These are phyloP conservation scores for Hoplostethus mediterraneus DNA, from an alignment of 2,797 vertebrate genomes.

Conservation along the genomic window DNA sequence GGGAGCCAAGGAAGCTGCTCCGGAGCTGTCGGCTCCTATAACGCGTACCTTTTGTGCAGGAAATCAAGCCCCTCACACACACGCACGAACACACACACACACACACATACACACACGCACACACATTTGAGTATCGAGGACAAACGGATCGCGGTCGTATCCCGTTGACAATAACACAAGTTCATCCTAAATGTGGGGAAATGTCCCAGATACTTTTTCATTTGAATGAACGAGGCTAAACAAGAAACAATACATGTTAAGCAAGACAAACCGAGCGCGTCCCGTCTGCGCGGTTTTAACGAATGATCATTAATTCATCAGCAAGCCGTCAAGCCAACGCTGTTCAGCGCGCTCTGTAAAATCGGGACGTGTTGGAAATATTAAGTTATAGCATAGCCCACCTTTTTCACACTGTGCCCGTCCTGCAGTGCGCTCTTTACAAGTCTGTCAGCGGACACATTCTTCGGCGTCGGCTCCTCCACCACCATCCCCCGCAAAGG, in stretches of 20 bases:
- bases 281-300: constrained; percentile 23
- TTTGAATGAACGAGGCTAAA: not conserved
- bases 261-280: constrained; percentile 24
- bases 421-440: constrained; percentile 78
- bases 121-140: constrained; percentile 28
- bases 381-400: constrained; percentile 74
- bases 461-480: constrained; percentile 50
- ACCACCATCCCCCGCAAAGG: constrained; percentile 67
- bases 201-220: constrained; percentile 20
- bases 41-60: constrained; percentile 77
- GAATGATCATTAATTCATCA: constrained; percentile 56
- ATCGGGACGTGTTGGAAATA: constrained; percentile 73
- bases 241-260: not conserved
- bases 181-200: not conserved
- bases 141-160: constrained; percentile 29
- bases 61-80: constrained; percentile 39
- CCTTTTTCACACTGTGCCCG: constrained; percentile 76
- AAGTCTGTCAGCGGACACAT: constrained; percentile 66
- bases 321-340: constrained; percentile 23
- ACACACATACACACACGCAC: constrained; percentile 38
- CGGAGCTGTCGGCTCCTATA: constrained; percentile 45
- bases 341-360: constrained; percentile 12
- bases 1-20: constrained; percentile 52
- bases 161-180: constrained; percentile 11
- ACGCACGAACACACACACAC: constrained; percentile 40